A percentile compares a stretch with the other conserved stretches of the same genome.
Evolutionary conservation across 2,888 invertebrate species (phyloP).

Genomic region (Microchrysa polita): DNA sequence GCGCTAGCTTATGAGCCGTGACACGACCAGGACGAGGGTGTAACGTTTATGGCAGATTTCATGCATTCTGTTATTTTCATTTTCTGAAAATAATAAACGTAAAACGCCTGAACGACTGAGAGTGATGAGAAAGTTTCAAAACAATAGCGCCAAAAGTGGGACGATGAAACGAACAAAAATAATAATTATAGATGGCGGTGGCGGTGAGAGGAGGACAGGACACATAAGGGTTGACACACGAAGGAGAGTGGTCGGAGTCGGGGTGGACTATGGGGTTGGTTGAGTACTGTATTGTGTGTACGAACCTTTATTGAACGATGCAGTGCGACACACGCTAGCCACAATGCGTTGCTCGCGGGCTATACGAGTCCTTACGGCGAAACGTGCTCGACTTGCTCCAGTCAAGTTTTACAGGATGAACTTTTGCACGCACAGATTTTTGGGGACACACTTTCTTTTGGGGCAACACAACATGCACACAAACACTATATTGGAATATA

Average conservation of each 20-base stretch:
- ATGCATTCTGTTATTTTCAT: constrained; percentile 10
- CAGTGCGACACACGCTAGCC: constrained; percentile 27
- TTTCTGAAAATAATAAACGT: constrained; percentile 32
- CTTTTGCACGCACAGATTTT: constrained; percentile 1
- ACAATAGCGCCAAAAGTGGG: constrained; percentile 28
- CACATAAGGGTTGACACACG: background rate
- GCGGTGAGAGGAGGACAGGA: background rate
- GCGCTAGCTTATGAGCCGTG: no score
- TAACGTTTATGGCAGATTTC: constrained; percentile 26
- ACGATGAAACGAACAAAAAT: constrained; percentile 24
- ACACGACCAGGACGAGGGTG: background rate
- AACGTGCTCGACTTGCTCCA: constrained; percentile 10
- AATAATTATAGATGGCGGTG: constrained; percentile 7
- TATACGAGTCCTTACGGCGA: constrained; percentile 24
- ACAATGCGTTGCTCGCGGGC: constrained; percentile 30
- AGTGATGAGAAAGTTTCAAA: constrained; percentile 25
- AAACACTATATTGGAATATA: background rate
- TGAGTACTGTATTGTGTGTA: constrained; percentile 9
- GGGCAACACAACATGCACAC: background rate
- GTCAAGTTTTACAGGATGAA: background rate
- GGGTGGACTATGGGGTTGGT: background rate
- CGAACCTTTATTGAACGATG: constrained; percentile 37
- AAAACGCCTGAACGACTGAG: constrained; percentile 28
- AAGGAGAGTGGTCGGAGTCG: background rate
- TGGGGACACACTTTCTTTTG: background rate